A percentile compares a stretch with the other conserved stretches of the same genome.
These are phyloP conservation scores for Procavia capensis DNA, from an alignment of 2,113 vertebrate species.

Conservation along the genomic window DNA sequence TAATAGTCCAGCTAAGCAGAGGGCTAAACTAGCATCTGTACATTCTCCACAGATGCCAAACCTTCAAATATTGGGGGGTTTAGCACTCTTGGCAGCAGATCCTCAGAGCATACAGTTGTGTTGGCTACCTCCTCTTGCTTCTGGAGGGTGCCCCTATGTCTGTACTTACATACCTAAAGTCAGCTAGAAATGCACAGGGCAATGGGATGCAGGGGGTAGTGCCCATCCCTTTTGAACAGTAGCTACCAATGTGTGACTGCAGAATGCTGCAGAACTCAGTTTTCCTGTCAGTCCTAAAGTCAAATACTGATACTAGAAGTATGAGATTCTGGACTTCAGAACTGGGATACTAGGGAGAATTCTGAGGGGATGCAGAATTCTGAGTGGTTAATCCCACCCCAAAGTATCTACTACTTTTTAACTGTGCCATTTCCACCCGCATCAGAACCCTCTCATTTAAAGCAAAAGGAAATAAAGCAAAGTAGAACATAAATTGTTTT, in stretches of 20 bases:
- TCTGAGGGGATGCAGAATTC: not conserved
- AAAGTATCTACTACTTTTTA: not conserved
- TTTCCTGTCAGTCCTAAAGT: not conserved
- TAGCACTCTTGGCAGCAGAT: too few relatives aligned
- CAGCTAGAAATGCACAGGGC: not conserved
- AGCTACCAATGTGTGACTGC: not conserved
- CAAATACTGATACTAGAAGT: not conserved
- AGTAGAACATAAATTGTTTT: rapidly evolving
- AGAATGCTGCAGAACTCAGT: not conserved
- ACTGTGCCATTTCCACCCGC: rapidly evolving
- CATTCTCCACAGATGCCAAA: not conserved
- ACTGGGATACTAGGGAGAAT: not conserved
- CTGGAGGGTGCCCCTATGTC: not conserved
- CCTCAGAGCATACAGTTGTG: rapidly evolving
- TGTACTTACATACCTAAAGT: not conserved
- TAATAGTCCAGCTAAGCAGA: not conserved
- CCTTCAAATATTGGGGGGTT: not conserved
- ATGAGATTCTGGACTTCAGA: not conserved
- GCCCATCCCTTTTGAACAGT: not conserved
- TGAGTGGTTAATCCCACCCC: not conserved
- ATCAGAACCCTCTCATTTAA: not conserved
- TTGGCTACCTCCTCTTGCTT: not conserved
- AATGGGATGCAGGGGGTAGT: rapidly evolving
- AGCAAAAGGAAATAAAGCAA: not conserved
- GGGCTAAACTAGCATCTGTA: not conserved